Evolutionary conservation across 2,888 invertebrate species (phyloP), one percentile per base, ranked within the genome.

Genomic region (Cheilosia soror): DNA sequence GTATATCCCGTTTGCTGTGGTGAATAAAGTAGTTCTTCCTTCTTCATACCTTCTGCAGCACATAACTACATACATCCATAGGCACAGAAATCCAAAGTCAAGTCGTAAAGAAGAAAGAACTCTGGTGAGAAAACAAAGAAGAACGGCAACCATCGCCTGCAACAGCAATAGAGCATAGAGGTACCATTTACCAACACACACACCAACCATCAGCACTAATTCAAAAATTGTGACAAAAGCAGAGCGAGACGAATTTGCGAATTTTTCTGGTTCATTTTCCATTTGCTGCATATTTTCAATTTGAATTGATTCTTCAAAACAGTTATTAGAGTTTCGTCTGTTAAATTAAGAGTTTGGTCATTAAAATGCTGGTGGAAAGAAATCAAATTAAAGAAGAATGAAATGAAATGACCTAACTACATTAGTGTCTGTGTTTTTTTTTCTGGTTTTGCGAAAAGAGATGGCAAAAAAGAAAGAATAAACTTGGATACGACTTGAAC

Each of bases 1-100:
- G 80, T 84, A 79, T 84, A 84, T 75, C 80, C 81, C 85, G 80
- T 85, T 85, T 81, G 66, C 71, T 76, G 44, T 81, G 81, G 81
- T 85, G 80, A 76, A 68, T 72, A 75, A n/a, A 15, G 31, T 5
- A 20, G 37, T 37, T 37, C 11, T 11, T 37, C 37, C 15, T 57
- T 68, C 29, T 58, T 71, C 55, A 25, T 53, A 40, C 73, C 68
- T 63, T 68, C 63, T 5, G 47, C 49, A 37, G 29, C 27, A 51
- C 27, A 13, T 11, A 25, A 47, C 44, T 47, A n/a, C n/a, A 53
- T 40, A 65, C 73, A 73, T 27, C 37, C 60, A 27, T n/a, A 47
- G 44, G 63, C 60, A 20, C 33, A 20, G 2, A 49, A 58, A 13
- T 47, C 37, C 33, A 55, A 78, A 72, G 66, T 80, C 60, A 62